Conservation (phyloP, 2,113 vertebrate genomes). For the Lontra canadensis region DNA sequence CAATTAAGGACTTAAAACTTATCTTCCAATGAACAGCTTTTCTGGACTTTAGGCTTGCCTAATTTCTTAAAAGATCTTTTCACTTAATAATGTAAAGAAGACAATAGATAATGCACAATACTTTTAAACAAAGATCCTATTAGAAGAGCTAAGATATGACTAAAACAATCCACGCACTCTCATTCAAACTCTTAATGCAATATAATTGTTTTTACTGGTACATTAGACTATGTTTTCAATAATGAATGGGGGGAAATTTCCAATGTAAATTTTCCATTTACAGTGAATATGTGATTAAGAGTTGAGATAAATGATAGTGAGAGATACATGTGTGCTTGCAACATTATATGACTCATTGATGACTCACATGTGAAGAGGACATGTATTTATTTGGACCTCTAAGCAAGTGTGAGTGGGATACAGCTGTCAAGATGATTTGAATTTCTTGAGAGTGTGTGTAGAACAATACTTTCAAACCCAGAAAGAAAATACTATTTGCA, state of each 20-base stretch:
- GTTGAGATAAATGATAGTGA: neutral
- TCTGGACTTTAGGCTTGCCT: neutral
- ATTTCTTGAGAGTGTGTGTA: neutral
- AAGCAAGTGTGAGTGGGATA: neutral
- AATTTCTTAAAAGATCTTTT: slow-evolving; percentile 22
- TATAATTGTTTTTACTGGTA: neutral
- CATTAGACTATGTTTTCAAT: neutral
- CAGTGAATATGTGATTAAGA: neutral
- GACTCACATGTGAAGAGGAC: neutral
- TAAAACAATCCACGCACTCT: neutral
- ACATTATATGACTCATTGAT: neutral
- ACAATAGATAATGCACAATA: neutral
- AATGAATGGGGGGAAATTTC: neutral
- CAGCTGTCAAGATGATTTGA: neutral
- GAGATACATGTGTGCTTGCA: neutral
- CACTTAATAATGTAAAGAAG: neutral
- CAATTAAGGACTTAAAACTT: neutral
- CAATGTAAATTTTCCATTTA: slow-evolving; percentile 8
- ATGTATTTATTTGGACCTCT: slow-evolving; percentile 31
- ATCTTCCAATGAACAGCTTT: neutral
- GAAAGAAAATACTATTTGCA: neutral
- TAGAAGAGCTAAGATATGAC: neutral
- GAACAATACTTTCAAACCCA: neutral
- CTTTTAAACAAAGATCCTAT: slow-evolving; percentile 11
- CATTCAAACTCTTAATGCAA: slow-evolving; percentile 15